Evolutionary conservation across 1,140 invertebrate genomes (phyloP).

Genomic region (Luehdorfia chinensis): DNA sequence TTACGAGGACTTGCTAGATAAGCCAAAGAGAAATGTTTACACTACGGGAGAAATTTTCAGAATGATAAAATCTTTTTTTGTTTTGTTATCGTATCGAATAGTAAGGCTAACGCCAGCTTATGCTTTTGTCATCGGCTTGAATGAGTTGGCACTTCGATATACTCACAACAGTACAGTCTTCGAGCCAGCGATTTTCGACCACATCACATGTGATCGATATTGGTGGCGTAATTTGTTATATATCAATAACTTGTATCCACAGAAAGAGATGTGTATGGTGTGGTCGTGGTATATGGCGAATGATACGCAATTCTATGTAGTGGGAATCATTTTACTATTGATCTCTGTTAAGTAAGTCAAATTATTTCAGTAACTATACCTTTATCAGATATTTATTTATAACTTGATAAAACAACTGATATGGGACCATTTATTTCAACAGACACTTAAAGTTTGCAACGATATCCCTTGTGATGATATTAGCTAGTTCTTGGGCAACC

Average conservation of each 20-base stretch:
- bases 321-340: conserved; percentile 84
- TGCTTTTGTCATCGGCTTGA: conserved; percentile 86
- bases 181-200: conserved; percentile 84
- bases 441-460: conserved; percentile 79
- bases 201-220: conserved; percentile 85
- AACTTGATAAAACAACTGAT: no score
- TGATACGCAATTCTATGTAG: conserved; percentile 92
- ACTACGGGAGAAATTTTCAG: conserved; percentile 39
- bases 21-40: conserved; percentile 42
- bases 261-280: conserved; percentile 90
- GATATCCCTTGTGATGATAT: conserved; percentile 75
- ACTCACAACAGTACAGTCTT: conserved; percentile 84
- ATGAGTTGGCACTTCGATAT: conserved; percentile 83
- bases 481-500: conserved; percentile 85
- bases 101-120: conserved; percentile 89
- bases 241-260: conserved; percentile 88
- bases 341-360: conserved; percentile 84
- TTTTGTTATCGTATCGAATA: conserved; percentile 57
- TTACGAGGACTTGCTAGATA: conserved; percentile 58
- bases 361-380: neutral
- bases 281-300: conserved; percentile 96
- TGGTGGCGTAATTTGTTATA: conserved; percentile 92
- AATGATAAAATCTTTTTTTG: conserved; percentile 51
- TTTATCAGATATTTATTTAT: neutral
- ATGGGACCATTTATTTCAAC: conserved; percentile 25